A percentile compares a stretch with the other conserved stretches of the same genome.
Evolutionary conservation across 2,113 vertebrate genomes (phyloP).

Genomic region (Chauna torquata): DNA sequence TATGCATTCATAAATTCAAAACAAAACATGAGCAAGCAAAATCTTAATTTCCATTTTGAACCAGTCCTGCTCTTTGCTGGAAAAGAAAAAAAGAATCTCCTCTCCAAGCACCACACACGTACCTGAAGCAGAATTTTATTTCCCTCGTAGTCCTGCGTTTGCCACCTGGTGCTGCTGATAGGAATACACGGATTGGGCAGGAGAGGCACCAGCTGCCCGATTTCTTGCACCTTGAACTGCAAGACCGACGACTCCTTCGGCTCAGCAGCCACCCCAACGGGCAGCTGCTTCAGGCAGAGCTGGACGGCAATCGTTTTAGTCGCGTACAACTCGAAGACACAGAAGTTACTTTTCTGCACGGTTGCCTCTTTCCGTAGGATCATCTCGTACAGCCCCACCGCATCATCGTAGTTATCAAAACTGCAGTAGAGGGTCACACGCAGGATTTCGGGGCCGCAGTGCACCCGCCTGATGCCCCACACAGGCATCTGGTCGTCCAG

Average conservation of each 20-base stretch:
- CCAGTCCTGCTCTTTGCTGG: background rate
- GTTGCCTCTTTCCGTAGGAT: slow-evolving; percentile 82
- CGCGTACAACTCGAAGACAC: slow-evolving; percentile 80
- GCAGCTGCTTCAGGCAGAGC: slow-evolving; percentile 89
- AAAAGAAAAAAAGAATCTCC: background rate
- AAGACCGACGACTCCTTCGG: slow-evolving; percentile 82
- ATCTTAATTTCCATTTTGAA: background rate
- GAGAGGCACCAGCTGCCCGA: slow-evolving; percentile 92
- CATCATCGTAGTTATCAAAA: slow-evolving; percentile 90
- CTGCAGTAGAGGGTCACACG: slow-evolving; percentile 88
- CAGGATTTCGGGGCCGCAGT: slow-evolving; percentile 82
- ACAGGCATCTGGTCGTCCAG: slow-evolving; percentile 89
- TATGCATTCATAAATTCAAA: background rate
- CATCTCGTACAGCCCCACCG: slow-evolving; percentile 87
- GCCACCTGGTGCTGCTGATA: slow-evolving; percentile 91
- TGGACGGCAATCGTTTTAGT: slow-evolving; percentile 76
- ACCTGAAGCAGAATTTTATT: slow-evolving; percentile 95
- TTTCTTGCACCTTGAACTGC: slow-evolving; percentile 90
- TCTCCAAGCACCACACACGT: background rate
- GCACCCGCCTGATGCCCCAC: slow-evolving; percentile 88
- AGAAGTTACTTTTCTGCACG: slow-evolving; percentile 79
- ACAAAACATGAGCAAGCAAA: background rate
- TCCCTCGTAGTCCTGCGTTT: slow-evolving; percentile 92
- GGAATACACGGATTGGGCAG: slow-evolving; percentile 91
- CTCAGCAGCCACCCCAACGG: slow-evolving; percentile 79